Evolutionary conservation across 2,888 invertebrate species (phyloP), one percentile per base, ranked within the genome.

Genomic region (Sipunculus nudus): DNA sequence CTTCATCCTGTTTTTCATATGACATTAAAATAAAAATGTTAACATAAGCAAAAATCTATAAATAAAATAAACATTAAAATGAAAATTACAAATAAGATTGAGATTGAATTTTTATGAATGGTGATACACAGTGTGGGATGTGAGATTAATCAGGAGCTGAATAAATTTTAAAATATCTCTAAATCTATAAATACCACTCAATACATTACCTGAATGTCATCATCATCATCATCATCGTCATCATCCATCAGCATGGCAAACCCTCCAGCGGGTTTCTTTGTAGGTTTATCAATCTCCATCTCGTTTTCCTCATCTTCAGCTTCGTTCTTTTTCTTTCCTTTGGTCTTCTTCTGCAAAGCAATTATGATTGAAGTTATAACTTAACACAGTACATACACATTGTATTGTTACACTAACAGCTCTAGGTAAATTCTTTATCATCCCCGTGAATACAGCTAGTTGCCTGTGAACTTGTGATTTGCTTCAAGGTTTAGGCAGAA

Each of bases 311-410:
- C 10, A 13, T 61, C 64, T 21, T 53, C 49, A 6, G 57, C 59
- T 21, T 23, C 52, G 50, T 58, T 54, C 31, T 63, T 61, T 31
- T 67, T 71, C 59, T 73, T 70, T 72, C 64, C 57, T 73, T 67
- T 58, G 65, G 43, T 23, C 8, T 13, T 25, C 13, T 47, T 47
- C 6, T 21, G 23, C 25, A 21, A 8, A 19, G 25, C 21, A 25
- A 8, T 38, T 5, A 50, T 10, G 32, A 13, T 13, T 49, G 10
- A 49, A 10, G 10, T 8, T 26, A 6, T 50, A 28, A 26, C 21
- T 25, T 41, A 23, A 29, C 19, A n/a, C 28, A 59, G 41, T 13
- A 45, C 28, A 46, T 21, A 45, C 43, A 38, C n/a, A 38, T 25
- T 19, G 43, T n/a, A n/a, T n/a, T n/a, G n/a, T n/a, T n/a, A n/a